Evolutionary conservation across 2,888 invertebrate species (phyloP).

Genomic region (Scrobipalpa atriplicella): DNA sequence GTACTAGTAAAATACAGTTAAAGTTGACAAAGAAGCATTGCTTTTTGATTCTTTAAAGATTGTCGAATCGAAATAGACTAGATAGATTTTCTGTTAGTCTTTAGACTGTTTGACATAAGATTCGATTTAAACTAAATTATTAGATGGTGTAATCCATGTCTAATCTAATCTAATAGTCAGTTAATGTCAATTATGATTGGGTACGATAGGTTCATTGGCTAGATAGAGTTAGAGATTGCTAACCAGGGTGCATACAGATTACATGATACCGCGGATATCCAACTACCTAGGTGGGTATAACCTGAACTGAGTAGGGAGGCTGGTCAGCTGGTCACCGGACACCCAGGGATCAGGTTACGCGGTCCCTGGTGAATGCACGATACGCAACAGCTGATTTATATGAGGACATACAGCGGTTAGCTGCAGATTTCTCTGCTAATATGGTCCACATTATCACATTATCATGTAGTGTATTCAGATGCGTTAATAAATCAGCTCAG

Average conservation of each 20-base stretch:
- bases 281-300: constrained; percentile 3
- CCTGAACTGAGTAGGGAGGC: constrained; percentile 47
- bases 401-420: constrained; percentile 17
- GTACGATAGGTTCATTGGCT: neutral
- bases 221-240: constrained; percentile 4
- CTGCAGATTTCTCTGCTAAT: constrained; percentile 10
- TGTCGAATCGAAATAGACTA: no score
- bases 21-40: no score
- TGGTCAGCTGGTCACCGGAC: constrained; percentile 66
- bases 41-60: no score
- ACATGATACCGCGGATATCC: constrained; percentile 45
- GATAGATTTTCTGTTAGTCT: no score
- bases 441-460: constrained; percentile 7
- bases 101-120: no score
- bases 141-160: no score
- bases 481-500: neutral
- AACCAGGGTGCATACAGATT: constrained; percentile 27
- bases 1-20: no score
- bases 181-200: neutral
- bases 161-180: no score
- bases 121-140: no score
- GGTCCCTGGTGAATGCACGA: constrained; percentile 59
- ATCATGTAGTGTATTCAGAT: neutral
- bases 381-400: constrained; percentile 52
- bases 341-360: constrained; percentile 67